Conservation (phyloP, 2,113 vertebrate species). For the Fulica atra region DNA sequence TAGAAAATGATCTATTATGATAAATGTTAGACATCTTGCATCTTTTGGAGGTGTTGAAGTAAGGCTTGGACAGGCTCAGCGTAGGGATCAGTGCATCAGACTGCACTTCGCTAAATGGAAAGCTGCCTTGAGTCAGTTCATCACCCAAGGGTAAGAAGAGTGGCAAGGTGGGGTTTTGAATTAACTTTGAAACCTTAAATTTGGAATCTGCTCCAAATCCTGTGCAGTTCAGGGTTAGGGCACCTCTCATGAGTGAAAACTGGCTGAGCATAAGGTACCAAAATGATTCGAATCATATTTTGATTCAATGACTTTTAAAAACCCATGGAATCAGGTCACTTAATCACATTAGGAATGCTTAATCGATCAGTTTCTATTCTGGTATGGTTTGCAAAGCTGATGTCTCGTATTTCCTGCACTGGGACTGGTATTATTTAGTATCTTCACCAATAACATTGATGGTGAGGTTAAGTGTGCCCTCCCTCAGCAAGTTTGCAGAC, state of each 20-base stretch:
- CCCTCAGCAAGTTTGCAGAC: too few relatives aligned
- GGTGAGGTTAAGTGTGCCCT: too few relatives aligned
- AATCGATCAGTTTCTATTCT: conserved; percentile 35
- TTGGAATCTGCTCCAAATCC: neutral
- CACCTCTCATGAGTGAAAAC: neutral
- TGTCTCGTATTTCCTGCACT: neutral
- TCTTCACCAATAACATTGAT: too few relatives aligned
- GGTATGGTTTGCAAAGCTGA: conserved; percentile 6
- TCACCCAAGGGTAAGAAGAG: neutral
- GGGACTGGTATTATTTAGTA: too few relatives aligned
- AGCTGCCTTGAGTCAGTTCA: neutral
- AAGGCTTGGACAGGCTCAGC: neutral
- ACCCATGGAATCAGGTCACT: conserved; percentile 25
- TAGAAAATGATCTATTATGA: neutral
- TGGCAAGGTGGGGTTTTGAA: neutral
- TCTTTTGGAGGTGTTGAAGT: neutral
- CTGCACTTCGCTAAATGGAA: neutral
- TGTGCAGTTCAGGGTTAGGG: neutral
- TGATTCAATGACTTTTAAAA: conserved; percentile 41
- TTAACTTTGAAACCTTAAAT: neutral
- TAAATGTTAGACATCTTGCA: neutral
- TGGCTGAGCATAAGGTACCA: conserved; percentile 1
- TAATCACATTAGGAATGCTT: conserved; percentile 61
- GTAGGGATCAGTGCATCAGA: neutral
- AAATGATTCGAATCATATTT: conserved; percentile 14